A percentile compares a stretch with the other conserved stretches of the same genome.
Evolutionary conservation across 2,888 invertebrate genomes (phyloP).

Genomic region (Bombylius discolor): DNA sequence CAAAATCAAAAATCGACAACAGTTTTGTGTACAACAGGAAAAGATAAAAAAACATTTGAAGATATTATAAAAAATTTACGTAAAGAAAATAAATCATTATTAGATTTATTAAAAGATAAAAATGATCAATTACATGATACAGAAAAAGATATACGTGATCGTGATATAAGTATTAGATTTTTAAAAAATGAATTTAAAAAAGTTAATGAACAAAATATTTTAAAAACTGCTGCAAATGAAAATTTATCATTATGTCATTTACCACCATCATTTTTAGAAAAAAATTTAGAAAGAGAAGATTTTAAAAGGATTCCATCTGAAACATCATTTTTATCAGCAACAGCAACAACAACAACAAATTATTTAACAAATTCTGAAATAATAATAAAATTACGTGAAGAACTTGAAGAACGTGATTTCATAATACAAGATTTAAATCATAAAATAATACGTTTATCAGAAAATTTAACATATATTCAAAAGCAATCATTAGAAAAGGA

Average conservation of each 20-base stretch:
- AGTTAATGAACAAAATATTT: slow-evolving; percentile 10
- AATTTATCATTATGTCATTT: neutral
- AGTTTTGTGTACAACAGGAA: neutral
- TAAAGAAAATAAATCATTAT: slow-evolving; percentile 19
- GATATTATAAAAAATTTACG: slow-evolving; percentile 18
- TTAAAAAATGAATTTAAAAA: slow-evolving; percentile 15
- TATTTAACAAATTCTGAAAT: neutral
- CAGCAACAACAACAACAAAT: neutral
- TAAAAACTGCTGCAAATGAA: neutral
- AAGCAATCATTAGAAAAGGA: slow-evolving; percentile 48
- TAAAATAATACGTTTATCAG: slow-evolving; percentile 24
- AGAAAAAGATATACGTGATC: slow-evolving; percentile 19
- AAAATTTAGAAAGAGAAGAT: neutral
- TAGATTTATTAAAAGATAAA: slow-evolving; percentile 19
- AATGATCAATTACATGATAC: slow-evolving; percentile 18
- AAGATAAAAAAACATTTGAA: slow-evolving; percentile 17
- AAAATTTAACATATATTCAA: slow-evolving; percentile 23
- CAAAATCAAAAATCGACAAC: neutral
- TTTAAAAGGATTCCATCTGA: neutral
- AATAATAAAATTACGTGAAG: slow-evolving; percentile 15
- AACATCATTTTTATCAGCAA: too few species aligned
- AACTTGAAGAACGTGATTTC: slow-evolving; percentile 21
- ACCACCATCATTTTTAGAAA: neutral
- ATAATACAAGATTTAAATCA: slow-evolving; percentile 22
- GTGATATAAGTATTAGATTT: slow-evolving; percentile 17